These are phyloP conservation scores for western clawed frog (Xenopus tropicalis) DNA, from an alignment of 2,113 vertebrate species.

Conservation along the genomic window UCB_Xtro_10.0 CM004447.2:137239501-137240000, in stretches of 20 bases:
- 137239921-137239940: too few relatives aligned
- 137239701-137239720: slow-evolving; percentile 10
- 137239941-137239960: too few relatives aligned
- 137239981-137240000: neutral
- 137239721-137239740: slow-evolving; percentile 7
- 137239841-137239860: too few relatives aligned
- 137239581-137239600: neutral
- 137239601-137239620: slow-evolving; percentile 2
- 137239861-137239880: too few relatives aligned
- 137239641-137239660: neutral
- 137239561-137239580: neutral
- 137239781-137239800: neutral
- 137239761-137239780: neutral
- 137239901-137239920: too few relatives aligned
- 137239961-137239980: too few relatives aligned
- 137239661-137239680: slow-evolving; percentile 7
- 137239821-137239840: too few relatives aligned
- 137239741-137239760: slow-evolving; percentile 9
- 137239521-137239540: too few relatives aligned
- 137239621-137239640: neutral
- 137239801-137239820: too few relatives aligned
- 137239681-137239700: slow-evolving; percentile 15
- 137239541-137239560: neutral
- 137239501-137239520: too few relatives aligned
- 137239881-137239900: too few relatives aligned